phyloP scores from a whole-genome alignment of 2,797 vertebrate genomes.

The Xenops minutus region DNA sequence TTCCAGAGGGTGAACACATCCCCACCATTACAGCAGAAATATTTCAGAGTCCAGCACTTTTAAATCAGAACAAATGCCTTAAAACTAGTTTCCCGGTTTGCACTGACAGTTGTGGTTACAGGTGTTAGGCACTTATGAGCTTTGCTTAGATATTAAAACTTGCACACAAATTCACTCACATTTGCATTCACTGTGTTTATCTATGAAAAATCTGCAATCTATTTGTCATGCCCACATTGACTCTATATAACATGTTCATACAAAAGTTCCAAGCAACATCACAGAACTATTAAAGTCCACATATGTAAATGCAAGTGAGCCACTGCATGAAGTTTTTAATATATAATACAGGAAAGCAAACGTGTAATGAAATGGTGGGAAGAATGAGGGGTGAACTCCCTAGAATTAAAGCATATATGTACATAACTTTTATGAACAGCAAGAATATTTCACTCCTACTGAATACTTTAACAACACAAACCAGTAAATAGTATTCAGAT shows the following conservation, averaged over 20 bases:
- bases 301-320: conserved; percentile 52
- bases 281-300: conserved; percentile 23
- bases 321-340: conserved; percentile 28
- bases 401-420: conserved; percentile 1
- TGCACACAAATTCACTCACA: neutral
- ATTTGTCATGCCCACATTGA: conserved; percentile 23
- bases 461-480: neutral
- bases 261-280: conserved; percentile 48
- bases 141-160: conserved; percentile 40
- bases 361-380: conserved; percentile 38
- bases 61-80: conserved; percentile 15
- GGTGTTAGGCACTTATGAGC: neutral
- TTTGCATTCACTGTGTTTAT: conserved; percentile 53
- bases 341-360: neutral
- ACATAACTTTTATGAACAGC: neutral
- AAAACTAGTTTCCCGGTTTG: neutral
- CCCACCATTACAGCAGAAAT: neutral
- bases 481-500: neutral
- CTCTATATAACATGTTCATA: conserved; percentile 48
- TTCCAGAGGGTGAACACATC: neutral
- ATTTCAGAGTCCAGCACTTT: conserved; percentile 5
- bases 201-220: conserved; percentile 27
- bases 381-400: conserved; percentile 41
- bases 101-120: conserved; percentile 35
- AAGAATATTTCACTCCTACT: conserved; percentile 18